Percentiles rank a stretch among this genome's conserved stretches.
Evolutionary conservation across 2,113 vertebrate genomes (phyloP).

Genomic region (Xiphophorus maculatus): DNA sequence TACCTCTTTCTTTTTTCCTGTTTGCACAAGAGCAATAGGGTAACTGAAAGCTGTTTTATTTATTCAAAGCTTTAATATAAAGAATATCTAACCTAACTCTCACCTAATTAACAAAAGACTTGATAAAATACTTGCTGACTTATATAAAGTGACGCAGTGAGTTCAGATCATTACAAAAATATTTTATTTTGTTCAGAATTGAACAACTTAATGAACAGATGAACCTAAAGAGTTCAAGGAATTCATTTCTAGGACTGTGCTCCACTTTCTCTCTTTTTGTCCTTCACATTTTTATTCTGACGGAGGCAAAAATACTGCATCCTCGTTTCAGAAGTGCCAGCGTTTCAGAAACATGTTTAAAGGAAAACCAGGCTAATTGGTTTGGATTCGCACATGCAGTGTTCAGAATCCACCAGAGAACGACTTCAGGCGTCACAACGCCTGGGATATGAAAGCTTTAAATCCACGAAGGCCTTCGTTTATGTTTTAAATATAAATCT

Average conservation of each 20-base stretch:
- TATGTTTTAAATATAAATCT: neutral
- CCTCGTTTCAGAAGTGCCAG: conserved; percentile 14
- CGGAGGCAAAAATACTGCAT: conserved; percentile 5
- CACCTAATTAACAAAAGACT: neutral
- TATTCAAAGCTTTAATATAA: neutral
- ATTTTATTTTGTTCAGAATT: neutral
- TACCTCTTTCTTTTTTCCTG: conserved; percentile 16
- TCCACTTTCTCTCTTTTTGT: neutral
- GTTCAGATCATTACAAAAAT: neutral
- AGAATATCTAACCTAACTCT: neutral
- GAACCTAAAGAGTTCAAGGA: neutral
- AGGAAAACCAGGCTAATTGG: conserved; percentile 34
- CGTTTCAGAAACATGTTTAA: conserved; percentile 27
- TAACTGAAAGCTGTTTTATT: neutral
- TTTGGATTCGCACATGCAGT: conserved; percentile 13
- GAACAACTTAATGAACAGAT: neutral
- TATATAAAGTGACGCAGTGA: neutral
- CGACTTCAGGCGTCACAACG: conserved; percentile 7
- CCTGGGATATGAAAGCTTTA: conserved; percentile 1
- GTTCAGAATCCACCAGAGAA: conserved; percentile 2
- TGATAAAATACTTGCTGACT: neutral
- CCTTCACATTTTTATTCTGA: neutral
- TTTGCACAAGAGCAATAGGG: neutral
- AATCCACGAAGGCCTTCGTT: neutral
- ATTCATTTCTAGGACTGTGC: too few relatives aligned